Evolutionary conservation across 2,113 vertebrate species (phyloP).

Genomic region (Deroptyus accipitrinus): DNA sequence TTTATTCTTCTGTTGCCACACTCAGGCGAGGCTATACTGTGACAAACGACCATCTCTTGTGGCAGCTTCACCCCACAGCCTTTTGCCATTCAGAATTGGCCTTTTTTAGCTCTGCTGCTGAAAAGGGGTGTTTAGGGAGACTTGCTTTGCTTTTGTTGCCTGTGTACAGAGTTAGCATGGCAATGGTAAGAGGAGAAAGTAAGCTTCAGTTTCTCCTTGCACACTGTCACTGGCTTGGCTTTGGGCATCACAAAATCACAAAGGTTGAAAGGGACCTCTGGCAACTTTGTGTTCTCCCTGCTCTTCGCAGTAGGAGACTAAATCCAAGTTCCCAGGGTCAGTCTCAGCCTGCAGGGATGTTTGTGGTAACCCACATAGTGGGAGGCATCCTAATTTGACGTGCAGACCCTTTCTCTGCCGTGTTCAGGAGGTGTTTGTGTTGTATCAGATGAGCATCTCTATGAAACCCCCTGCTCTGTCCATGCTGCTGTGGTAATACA

Average conservation of each 20-base stretch:
- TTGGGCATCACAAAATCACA: not conserved
- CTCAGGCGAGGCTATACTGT: not conserved
- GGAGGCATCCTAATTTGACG: not conserved
- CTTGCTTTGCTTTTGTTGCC: not conserved
- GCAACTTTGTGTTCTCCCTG: not conserved
- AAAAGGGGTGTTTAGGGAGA: not conserved
- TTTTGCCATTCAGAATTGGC: not conserved
- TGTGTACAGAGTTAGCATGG: not conserved
- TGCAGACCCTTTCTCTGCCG: not conserved
- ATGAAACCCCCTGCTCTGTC: not conserved
- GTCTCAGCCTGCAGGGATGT: not conserved
- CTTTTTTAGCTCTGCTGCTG: not conserved
- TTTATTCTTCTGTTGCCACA: not conserved
- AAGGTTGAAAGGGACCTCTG: not conserved
- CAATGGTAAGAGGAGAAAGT: not conserved
- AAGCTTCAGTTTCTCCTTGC: not conserved
- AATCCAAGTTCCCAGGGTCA: not conserved
- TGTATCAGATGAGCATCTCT: not conserved
- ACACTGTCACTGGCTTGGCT: not conserved
- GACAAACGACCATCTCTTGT: not conserved
- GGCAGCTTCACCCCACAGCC: not conserved
- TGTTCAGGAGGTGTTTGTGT: not conserved
- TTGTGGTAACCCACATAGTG: not conserved
- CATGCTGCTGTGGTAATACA: rapidly evolving
- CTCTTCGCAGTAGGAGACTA: not conserved